Evolutionary conservation across 2,797 vertebrate genomes (phyloP).

Genomic region (Characodon lateralis): DNA sequence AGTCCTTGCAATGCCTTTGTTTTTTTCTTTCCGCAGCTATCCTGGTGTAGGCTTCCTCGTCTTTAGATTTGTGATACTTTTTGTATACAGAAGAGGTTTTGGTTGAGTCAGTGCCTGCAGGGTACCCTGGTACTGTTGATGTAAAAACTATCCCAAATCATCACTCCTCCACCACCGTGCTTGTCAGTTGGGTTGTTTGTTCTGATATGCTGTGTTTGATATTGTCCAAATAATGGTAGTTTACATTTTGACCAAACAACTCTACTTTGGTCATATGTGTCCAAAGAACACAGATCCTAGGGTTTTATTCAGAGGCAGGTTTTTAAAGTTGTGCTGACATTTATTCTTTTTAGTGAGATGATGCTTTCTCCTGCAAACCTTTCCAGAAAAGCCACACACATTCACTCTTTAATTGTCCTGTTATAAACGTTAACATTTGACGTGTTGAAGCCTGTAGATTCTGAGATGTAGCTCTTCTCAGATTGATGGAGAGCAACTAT

Average conservation of each 20-base stretch:
- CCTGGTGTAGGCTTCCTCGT: not conserved
- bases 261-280: not conserved
- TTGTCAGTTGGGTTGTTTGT: not conserved
- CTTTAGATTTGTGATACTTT: not conserved
- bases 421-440: not conserved
- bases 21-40: not conserved
- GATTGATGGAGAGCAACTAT: no score
- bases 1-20: no score
- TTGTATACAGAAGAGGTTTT: not conserved
- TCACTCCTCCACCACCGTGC: not conserved
- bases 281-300: not conserved
- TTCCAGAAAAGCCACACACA: not conserved
- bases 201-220: no score
- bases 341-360: not conserved
- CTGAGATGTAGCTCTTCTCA: not conserved
- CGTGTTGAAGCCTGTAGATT: not conserved
- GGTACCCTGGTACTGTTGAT: not conserved
- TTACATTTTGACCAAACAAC: not conserved
- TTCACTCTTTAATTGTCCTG: not conserved
- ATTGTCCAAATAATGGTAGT: not conserved
- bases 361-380: not conserved
- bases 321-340: not conserved
- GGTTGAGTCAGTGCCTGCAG: not conserved
- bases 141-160: not conserved
- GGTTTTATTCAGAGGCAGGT: not conserved